Evolutionary conservation across 2,888 invertebrate species (phyloP), one percentile per base, ranked within the genome.

Genomic region (Lumbricus terrestris): DNA sequence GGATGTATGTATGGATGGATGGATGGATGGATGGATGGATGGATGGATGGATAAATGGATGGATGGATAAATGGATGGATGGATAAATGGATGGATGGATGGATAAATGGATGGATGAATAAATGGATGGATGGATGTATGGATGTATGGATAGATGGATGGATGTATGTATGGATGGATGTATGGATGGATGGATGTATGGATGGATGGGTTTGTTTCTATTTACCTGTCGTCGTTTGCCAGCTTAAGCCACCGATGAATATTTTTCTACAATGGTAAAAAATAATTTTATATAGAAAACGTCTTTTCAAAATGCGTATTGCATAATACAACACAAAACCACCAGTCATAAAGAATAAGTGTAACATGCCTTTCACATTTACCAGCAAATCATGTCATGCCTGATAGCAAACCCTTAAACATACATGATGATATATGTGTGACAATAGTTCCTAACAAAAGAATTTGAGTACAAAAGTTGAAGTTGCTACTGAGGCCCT

Each of bases 221-320:
- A 96, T 96, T n/a, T 96, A 98, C 98, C 99, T 97, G 98, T 98
- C 96, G 98, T 98, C 95, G 99, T 99, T 96, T 99, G 99, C 99
- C 99, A 99, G 96, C 98, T 98, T 95, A 99, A 97, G 95, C 99
- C 99, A 95, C 99, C 99, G 96, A 99, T 98, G 97, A 99, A 99
- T 99, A 99, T 99, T 97, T 99, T 99, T 96, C 99, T 99, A 97
- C 94, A 97, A 97, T n/a, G 94, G 95, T 85, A 95, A 91, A 54
- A 91, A 38, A 89, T 38, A 40, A 82, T 69, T 83, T 5, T 4
- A 3, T 35, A 15, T 85, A n/a, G 37, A 35, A 85, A 85, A 6
- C 16, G n/a, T 85, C 23, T 0, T 85, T 85, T 85, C 8, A 85
- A 20, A 35, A 23, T n/a, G 37, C 34, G 35, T 1, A 83, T 35